A percentile compares a stretch with the other conserved stretches of the same genome.
phyloP scores from a whole-genome alignment of 2,797 vertebrate species.

The Furcifer pardalis region DNA sequence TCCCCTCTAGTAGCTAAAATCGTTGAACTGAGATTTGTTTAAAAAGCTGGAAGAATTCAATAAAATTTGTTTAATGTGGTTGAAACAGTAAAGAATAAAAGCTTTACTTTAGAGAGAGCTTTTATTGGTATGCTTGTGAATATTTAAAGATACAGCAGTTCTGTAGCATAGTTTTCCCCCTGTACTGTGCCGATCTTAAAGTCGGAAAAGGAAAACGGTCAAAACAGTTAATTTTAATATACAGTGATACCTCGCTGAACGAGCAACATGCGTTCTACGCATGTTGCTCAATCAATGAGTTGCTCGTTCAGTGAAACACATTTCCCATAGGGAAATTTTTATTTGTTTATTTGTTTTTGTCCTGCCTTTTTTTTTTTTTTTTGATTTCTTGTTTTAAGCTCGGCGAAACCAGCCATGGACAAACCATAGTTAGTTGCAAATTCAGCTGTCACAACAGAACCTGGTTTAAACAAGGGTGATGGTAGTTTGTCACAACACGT shows the following conservation, averaged over 20 bases:
- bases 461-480: not conserved
- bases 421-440: too few species aligned
- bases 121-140: not conserved
- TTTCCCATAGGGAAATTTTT: too few species aligned
- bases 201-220: too few species aligned
- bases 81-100: not conserved
- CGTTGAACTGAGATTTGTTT: not conserved
- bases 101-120: not conserved
- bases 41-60: not conserved
- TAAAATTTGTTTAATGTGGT: not conserved
- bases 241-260: too few species aligned
- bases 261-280: too few species aligned
- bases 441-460: too few species aligned
- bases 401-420: too few species aligned
- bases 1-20: not conserved
- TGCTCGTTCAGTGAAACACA: too few species aligned
- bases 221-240: not conserved
- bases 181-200: not conserved
- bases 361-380: too few species aligned
- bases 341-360: too few species aligned
- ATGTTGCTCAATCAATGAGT: too few species aligned
- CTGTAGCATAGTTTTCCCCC: not conserved
- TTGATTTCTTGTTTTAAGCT: too few species aligned
- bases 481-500: not conserved
- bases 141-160: not conserved